A percentile compares a stretch with the other conserved stretches of the same genome.
These are phyloP conservation scores for Enteromius mattozi DNA, from an alignment of 2,797 vertebrate species.

Conservation along the genomic window DNA sequence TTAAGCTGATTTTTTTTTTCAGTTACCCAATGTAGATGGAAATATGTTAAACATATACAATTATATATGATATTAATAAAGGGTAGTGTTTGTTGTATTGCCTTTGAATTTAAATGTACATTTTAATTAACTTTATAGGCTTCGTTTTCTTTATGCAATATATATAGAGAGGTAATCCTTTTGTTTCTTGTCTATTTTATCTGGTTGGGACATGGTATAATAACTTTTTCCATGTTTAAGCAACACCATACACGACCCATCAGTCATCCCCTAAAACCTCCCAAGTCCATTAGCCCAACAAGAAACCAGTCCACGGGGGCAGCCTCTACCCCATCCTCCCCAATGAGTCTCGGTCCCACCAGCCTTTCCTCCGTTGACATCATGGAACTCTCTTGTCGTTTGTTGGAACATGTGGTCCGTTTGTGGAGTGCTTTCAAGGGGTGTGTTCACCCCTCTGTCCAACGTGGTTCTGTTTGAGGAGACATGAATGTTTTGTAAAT, in stretches of 20 bases:
- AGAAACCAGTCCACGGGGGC: not conserved
- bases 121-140: not conserved
- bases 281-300: slow-evolving; percentile 5
- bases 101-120: not conserved
- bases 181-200: not conserved
- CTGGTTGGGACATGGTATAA: slow-evolving; percentile 16
- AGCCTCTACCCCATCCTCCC: slow-evolving; percentile 25
- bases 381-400: slow-evolving; percentile 52
- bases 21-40: not conserved
- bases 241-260: slow-evolving; percentile 1
- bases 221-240: not conserved
- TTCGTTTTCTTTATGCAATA: not conserved
- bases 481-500: slow-evolving; percentile 59
- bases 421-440: slow-evolving; percentile 48
- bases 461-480: slow-evolving; percentile 56
- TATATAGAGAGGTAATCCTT: not conserved
- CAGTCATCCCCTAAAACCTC: not conserved
- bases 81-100: not conserved
- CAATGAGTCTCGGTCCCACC: slow-evolving; percentile 6
- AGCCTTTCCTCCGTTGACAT: slow-evolving; percentile 46
- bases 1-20: not conserved
- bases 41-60: not conserved
- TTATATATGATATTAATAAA: not conserved
- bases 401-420: slow-evolving; percentile 56
- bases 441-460: slow-evolving; percentile 33